A percentile compares a stretch with the other conserved stretches of the same genome.
These are phyloP conservation scores for Valencia hispanica DNA, from an alignment of 2,797 vertebrate species.

Conservation along the genomic window DNA sequence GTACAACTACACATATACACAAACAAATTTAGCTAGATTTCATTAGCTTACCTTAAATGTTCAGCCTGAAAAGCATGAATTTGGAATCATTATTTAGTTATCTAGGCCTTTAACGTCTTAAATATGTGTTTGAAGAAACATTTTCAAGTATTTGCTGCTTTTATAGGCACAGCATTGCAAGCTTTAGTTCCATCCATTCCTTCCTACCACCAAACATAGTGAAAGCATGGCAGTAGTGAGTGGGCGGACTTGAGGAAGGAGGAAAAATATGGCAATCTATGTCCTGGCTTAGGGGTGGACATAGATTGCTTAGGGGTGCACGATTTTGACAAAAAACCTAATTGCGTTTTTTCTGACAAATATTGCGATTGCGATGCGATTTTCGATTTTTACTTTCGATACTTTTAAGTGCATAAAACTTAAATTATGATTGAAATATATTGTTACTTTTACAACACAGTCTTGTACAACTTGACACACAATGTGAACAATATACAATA, in stretches of 20 bases:
- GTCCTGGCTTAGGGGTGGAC: neutral
- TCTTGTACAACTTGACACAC: too few relatives aligned
- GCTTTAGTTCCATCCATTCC: slow-evolving; percentile 11
- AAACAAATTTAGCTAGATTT: neutral
- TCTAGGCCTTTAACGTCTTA: neutral
- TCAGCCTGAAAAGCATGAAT: slow-evolving; percentile 9
- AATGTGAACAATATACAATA: too few relatives aligned
- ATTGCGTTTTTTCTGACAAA: too few relatives aligned
- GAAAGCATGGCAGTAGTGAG: slow-evolving; percentile 44
- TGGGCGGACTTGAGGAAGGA: slow-evolving; percentile 52
- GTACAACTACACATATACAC: slow-evolving; percentile 14
- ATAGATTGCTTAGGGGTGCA: too few relatives aligned
- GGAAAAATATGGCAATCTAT: slow-evolving; percentile 10
- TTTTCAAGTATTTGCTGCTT: neutral
- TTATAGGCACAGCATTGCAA: slow-evolving; percentile 1
- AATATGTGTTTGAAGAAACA: neutral
- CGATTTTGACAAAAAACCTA: too few relatives aligned
- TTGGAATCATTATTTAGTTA: neutral
- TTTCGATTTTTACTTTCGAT: too few relatives aligned
- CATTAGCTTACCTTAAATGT: slow-evolving; percentile 12
- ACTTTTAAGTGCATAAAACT: too few relatives aligned
- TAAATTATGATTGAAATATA: too few relatives aligned
- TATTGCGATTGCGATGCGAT: too few relatives aligned
- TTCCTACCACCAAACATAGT: slow-evolving; percentile 32
- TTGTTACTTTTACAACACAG: too few relatives aligned